Evolutionary conservation across 2,797 vertebrate species (phyloP).

Genomic region (Antennarius maculatus): DNA sequence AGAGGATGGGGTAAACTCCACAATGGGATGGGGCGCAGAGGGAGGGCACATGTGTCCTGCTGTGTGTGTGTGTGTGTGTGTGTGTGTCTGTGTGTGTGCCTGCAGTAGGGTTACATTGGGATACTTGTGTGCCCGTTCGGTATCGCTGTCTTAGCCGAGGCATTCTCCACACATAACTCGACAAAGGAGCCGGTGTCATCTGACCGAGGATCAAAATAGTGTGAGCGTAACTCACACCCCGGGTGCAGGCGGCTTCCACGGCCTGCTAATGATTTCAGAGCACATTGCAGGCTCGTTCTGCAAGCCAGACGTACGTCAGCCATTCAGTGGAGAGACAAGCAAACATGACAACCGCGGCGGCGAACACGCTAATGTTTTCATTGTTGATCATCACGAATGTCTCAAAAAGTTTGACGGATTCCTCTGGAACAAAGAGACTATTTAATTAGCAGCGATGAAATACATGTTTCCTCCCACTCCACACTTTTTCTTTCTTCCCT

Average conservation of each 20-base stretch:
- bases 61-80: constrained; percentile 49
- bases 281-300: constrained; percentile 75
- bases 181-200: constrained; percentile 86
- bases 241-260: constrained; percentile 71
- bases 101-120: constrained; percentile 61
- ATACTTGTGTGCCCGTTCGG: constrained; percentile 67
- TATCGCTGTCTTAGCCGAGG: constrained; percentile 68
- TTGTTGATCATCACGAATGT: constrained; percentile 66
- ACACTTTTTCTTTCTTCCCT: constrained; percentile 54
- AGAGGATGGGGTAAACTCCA: constrained; percentile 57
- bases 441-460: constrained; percentile 75
- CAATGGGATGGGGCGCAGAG: constrained; percentile 47
- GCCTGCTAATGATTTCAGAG: constrained; percentile 84
- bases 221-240: constrained; percentile 81
- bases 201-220: constrained; percentile 86
- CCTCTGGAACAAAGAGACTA: constrained; percentile 77
- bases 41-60: constrained; percentile 49
- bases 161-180: constrained; percentile 83
- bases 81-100: constrained; percentile 29
- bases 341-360: constrained; percentile 68
- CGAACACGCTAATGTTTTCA: constrained; percentile 65
- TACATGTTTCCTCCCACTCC: constrained; percentile 68
- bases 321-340: constrained; percentile 61
- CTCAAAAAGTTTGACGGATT: constrained; percentile 58
- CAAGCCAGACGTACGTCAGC: constrained; percentile 73